Conservation (phyloP, 2,113 vertebrate species). For the Mastomys coucha region DNA sequence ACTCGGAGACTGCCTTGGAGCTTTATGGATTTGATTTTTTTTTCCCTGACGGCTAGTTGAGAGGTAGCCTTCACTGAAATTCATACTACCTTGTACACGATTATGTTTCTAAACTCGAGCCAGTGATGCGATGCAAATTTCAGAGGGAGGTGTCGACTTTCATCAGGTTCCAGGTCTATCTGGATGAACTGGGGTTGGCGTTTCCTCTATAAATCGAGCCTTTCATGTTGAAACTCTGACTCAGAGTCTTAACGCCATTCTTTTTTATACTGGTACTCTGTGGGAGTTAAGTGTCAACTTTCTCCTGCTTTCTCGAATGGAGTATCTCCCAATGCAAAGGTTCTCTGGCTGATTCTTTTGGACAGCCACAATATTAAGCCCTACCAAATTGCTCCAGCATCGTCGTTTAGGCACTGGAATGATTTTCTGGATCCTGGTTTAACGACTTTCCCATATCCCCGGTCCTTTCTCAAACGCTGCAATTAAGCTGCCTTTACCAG, state of each 20-base stretch:
- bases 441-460: constrained; percentile 22
- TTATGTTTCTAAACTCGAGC: constrained; percentile 68
- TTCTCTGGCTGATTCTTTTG: constrained; percentile 38
- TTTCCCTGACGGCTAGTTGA: not conserved
- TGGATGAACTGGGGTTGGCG: constrained; percentile 74
- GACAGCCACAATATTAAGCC: constrained; percentile 30
- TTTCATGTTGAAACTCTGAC: constrained; percentile 82
- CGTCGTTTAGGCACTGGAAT: constrained; percentile 39
- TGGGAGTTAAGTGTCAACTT: constrained; percentile 76
- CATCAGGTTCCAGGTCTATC: constrained; percentile 80
- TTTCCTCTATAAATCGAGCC: constrained; percentile 80
- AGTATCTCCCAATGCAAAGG: constrained; percentile 58
- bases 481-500: constrained; percentile 66
- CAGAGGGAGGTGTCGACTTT: constrained; percentile 82
- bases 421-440: constrained; percentile 46
- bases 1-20: not conserved
- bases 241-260: constrained; percentile 61
- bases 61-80: constrained; percentile 57
- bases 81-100: constrained; percentile 48
- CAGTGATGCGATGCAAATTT: constrained; percentile 81
- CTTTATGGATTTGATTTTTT: constrained; percentile 39
- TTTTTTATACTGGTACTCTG: constrained; percentile 61
- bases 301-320: constrained; percentile 61
- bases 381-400: not conserved
- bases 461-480: constrained; percentile 62